A percentile compares a stretch with the other conserved stretches of the same genome.
Conservation (phyloP, 2,888 invertebrate species). For the Phaonia tiefii region DNA sequence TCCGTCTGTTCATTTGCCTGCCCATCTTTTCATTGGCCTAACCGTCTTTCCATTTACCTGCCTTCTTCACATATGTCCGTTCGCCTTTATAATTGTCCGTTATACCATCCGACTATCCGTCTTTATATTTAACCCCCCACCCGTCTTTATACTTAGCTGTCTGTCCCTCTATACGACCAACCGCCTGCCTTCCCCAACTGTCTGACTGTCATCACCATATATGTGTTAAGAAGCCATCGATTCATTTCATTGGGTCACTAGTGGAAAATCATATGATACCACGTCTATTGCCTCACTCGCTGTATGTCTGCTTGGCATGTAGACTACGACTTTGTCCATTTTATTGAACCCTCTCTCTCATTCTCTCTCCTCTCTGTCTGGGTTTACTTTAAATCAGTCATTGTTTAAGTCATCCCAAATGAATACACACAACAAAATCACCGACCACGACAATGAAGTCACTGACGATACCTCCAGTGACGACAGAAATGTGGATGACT, state of each 20-base stretch:
- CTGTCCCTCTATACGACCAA: too few species aligned
- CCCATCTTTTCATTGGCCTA: too few species aligned
- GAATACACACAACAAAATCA: conserved; percentile 37
- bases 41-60: conserved; percentile 12
- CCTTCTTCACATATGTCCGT: neutral
- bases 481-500: conserved; percentile 32
- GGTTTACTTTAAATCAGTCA: conserved; percentile 63
- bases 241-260: conserved; percentile 77
- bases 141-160: neutral
- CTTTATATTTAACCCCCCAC: neutral
- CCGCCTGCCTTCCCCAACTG: neutral
- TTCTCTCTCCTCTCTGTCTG: conserved; percentile 45
- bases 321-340: conserved; percentile 49
- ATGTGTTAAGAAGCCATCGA: conserved; percentile 68
- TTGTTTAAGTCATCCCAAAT: conserved; percentile 61
- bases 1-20: too few species aligned
- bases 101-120: neutral
- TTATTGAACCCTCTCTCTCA: too few species aligned
- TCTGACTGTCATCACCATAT: conserved; percentile 47
- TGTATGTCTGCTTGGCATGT: conserved; percentile 48
- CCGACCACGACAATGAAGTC: conserved; percentile 28
- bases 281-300: conserved; percentile 38
- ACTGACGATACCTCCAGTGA: conserved; percentile 20
- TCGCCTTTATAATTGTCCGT: neutral
- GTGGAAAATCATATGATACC: conserved; percentile 48